phyloP scores from a whole-genome alignment of 1,140 invertebrate species.

The Pseudomyrmex gracilis region DNA sequence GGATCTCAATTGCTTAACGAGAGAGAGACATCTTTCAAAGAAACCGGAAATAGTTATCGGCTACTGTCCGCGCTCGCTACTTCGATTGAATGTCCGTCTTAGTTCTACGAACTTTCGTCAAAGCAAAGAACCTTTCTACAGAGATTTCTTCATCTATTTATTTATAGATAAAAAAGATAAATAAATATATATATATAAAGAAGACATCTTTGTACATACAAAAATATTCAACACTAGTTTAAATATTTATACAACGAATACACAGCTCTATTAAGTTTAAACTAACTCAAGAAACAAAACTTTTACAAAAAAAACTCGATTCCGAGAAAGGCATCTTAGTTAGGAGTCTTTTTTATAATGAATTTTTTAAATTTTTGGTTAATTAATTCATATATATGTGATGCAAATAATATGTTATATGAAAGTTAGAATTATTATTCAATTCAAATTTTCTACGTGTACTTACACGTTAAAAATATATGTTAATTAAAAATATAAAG shows the following conservation, averaged over 20 bases:
- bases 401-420: too few relatives aligned
- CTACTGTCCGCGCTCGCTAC: slow-evolving; percentile 21
- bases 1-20: slow-evolving; percentile 66
- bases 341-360: too few relatives aligned
- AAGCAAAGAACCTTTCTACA: neutral
- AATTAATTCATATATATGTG: too few relatives aligned
- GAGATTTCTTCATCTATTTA: neutral
- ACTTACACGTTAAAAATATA: too few relatives aligned
- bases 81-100: neutral
- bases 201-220: neutral
- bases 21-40: slow-evolving; percentile 67
- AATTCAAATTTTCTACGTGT: too few relatives aligned
- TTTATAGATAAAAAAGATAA: neutral
- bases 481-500: too few relatives aligned
- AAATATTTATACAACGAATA: too few relatives aligned
- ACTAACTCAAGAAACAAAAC: neutral
- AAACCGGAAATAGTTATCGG: slow-evolving; percentile 71
- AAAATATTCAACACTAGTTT: too few relatives aligned
- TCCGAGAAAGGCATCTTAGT: too few relatives aligned
- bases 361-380: too few relatives aligned
- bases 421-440: too few relatives aligned
- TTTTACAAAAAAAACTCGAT: too few relatives aligned
- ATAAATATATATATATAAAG: neutral
- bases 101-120: neutral
- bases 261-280: neutral